These are phyloP conservation scores for Todus mexicanus DNA, from an alignment of 2,797 vertebrate species.

Conservation along the genomic window DNA sequence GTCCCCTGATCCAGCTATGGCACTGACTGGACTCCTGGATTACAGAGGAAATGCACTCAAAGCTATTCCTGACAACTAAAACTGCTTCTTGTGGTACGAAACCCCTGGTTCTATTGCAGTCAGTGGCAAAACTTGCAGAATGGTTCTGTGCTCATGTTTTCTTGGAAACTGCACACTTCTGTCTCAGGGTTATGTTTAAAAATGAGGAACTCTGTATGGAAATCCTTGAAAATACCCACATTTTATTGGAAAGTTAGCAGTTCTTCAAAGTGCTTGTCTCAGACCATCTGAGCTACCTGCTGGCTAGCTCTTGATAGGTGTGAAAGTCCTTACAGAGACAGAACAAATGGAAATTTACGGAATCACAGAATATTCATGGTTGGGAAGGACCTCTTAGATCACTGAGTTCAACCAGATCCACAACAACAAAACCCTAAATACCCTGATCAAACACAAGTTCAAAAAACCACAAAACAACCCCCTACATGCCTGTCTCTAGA, in stretches of 20 bases:
- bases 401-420: too few relatives aligned
- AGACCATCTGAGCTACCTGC: neutral
- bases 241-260: neutral
- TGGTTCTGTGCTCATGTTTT: neutral
- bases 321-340: neutral
- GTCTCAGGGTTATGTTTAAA: neutral
- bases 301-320: neutral
- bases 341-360: neutral
- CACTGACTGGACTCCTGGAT: neutral
- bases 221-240: neutral
- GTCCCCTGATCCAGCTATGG: neutral
- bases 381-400: too few relatives aligned
- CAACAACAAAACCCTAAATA: too few relatives aligned
- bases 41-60: neutral
- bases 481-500: too few relatives aligned
- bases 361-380: too few relatives aligned
- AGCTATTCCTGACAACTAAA: neutral
- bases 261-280: neutral
- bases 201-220: neutral
- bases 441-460: too few relatives aligned
- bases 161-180: neutral
- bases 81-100: neutral
- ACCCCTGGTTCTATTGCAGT: neutral
- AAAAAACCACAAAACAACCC: too few relatives aligned
- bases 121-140: neutral